These are phyloP conservation scores for Neoaliturus tenellus DNA, from an alignment of 2,888 invertebrate genomes.

Conservation along the genomic window DNA sequence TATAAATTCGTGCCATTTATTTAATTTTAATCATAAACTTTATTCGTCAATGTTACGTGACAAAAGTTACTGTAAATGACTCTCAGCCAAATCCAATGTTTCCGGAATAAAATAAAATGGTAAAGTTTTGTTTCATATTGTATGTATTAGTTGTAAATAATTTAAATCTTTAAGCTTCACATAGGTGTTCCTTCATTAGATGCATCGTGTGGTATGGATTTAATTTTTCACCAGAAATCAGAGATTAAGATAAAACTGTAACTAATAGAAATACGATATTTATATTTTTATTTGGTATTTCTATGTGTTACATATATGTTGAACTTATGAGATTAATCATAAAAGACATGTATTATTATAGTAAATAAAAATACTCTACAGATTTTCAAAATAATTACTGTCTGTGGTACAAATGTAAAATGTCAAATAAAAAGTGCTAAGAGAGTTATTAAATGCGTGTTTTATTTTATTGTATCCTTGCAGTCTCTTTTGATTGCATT, in stretches of 20 bases:
- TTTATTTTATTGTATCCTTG: not conserved
- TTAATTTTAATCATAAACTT: not conserved
- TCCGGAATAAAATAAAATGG: not conserved
- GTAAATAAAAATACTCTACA: constrained; percentile 18
- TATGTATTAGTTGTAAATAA: constrained; percentile 5
- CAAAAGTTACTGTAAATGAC: not conserved
- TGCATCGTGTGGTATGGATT: not conserved
- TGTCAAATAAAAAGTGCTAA: constrained; percentile 45
- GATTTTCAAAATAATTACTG: constrained; percentile 22
- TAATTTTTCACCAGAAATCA: not conserved
- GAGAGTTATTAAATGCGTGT: constrained; percentile 35
- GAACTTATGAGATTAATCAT: constrained; percentile 41
- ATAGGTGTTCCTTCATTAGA: constrained; percentile 23
- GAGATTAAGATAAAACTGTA: not conserved
- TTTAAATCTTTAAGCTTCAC: not conserved
- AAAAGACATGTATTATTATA: constrained; percentile 37
- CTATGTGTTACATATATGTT: constrained; percentile 32
- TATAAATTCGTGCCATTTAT: constrained; percentile 8
- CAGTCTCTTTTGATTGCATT: too few relatives aligned
- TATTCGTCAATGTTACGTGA: not conserved
- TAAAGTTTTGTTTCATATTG: not conserved
- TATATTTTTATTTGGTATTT: constrained; percentile 40
- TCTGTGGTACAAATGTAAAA: constrained; percentile 52
- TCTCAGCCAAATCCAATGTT: not conserved
- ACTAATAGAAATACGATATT: not conserved